Conservation (phyloP, 2,797 vertebrate species). For the Geotrypetes seraphini region DNA sequence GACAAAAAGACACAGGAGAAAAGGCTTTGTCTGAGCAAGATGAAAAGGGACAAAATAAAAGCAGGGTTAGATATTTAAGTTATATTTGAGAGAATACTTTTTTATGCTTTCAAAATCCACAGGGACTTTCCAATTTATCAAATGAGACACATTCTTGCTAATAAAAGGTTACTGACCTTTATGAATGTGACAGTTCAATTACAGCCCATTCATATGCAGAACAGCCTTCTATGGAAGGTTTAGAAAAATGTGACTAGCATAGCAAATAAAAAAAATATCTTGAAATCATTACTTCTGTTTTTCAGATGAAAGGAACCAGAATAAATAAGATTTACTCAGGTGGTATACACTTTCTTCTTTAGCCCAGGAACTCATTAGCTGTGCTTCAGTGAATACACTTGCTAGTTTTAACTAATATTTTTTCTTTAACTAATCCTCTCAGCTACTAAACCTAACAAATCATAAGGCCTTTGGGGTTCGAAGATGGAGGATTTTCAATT, state of each 20-base stretch:
- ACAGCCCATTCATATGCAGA: constrained; percentile 67
- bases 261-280: constrained; percentile 42
- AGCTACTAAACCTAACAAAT: constrained; percentile 58
- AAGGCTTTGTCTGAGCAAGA: constrained; percentile 17
- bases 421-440: constrained; percentile 56
- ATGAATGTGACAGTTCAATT: constrained; percentile 73
- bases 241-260: constrained; percentile 64
- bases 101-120: constrained; percentile 61
- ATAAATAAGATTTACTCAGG: constrained; percentile 54
- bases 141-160: constrained; percentile 70
- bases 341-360: constrained; percentile 42
- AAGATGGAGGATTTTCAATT: constrained; percentile 36
- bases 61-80: constrained; percentile 44
- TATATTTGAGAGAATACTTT: constrained; percentile 39
- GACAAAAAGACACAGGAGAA: constrained; percentile 31
- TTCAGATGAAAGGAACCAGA: constrained; percentile 52
- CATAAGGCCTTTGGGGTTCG: constrained; percentile 47
- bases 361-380: constrained; percentile 46
- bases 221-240: constrained; percentile 54
- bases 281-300: constrained; percentile 33
- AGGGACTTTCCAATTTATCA: constrained; percentile 68
- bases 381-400: constrained; percentile 44
- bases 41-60: constrained; percentile 10
- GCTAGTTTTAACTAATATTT: constrained; percentile 46
- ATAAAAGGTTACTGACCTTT: constrained; percentile 80